Percentiles rank a stretch among this genome's conserved stretches.
Evolutionary conservation across 2,888 invertebrate species (phyloP).

Genomic region (Drosophila bunnanda): DNA sequence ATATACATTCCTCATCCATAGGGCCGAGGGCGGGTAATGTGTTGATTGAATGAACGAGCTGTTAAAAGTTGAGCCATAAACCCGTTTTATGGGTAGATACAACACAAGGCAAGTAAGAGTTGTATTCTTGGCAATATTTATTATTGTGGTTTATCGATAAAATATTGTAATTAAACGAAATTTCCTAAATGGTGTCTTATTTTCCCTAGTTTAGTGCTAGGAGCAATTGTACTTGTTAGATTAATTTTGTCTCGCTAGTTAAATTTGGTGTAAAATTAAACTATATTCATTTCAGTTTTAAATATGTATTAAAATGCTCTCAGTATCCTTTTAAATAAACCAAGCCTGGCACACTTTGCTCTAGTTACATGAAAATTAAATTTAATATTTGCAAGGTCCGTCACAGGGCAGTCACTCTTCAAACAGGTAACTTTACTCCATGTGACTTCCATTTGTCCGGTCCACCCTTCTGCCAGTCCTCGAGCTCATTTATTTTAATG

Average conservation of each 20-base stretch:
- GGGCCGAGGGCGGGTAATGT: slow-evolving; percentile 9
- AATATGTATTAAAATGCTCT: background rate
- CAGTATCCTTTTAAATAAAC: background rate
- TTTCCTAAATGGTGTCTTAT: background rate
- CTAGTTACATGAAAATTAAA: slow-evolving; percentile 7
- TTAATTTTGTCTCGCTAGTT: too few relatives aligned
- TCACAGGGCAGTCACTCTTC: slow-evolving; percentile 18
- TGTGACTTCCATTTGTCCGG: slow-evolving; percentile 19
- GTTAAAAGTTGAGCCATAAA: slow-evolving; percentile 25
- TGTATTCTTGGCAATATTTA: background rate
- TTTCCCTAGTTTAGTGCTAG: too few relatives aligned
- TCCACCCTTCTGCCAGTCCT: slow-evolving; percentile 2
- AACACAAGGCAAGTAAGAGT: background rate
- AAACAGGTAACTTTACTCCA: slow-evolving; percentile 33
- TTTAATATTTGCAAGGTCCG: slow-evolving; percentile 4
- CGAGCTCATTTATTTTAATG: slow-evolving; percentile 72
- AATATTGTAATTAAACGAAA: background rate
- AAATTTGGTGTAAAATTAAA: too few relatives aligned
- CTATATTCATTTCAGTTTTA: too few relatives aligned
- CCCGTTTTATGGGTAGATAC: background rate
- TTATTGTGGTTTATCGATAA: background rate
- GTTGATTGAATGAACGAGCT: slow-evolving; percentile 40
- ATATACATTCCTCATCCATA: slow-evolving; percentile 9
- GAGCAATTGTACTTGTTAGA: too few relatives aligned
- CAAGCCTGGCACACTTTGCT: background rate